A percentile compares a stretch with the other conserved stretches of the same genome.
Evolutionary conservation across 1,140 invertebrate genomes (phyloP).

Genomic region (Harlomillsia oculata): DNA sequence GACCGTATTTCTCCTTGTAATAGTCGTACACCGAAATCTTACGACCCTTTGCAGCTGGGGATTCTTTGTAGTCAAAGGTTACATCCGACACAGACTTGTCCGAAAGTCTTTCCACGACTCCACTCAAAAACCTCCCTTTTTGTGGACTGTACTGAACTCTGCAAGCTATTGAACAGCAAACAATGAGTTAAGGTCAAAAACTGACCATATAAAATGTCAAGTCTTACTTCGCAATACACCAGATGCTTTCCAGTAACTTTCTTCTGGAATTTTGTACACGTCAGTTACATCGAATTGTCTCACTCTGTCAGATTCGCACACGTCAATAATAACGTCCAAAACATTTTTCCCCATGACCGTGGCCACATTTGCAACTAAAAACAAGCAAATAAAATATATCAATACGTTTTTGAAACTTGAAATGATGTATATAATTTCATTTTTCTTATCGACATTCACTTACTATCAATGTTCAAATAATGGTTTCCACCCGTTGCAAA

Average conservation of each 20-base stretch:
- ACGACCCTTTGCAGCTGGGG: background rate
- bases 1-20: constrained; percentile 1
- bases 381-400: background rate
- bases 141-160: constrained; percentile 18
- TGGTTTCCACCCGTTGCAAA: constrained; percentile 11
- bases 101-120: background rate
- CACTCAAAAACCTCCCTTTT: constrained; percentile 2
- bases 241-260: background rate
- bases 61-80: constrained; percentile 9
- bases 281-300: background rate
- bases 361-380: constrained; percentile 11
- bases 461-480: constrained; percentile 17
- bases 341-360: constrained; percentile 4
- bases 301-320: background rate
- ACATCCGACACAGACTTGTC: constrained; percentile 2
- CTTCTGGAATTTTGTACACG: background rate
- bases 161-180: constrained; percentile 12
- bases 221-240: background rate
- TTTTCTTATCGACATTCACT: background rate
- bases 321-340: constrained; percentile 1
- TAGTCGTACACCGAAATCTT: constrained; percentile 17
- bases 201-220: background rate
- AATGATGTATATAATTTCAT: background rate
- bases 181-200: background rate
- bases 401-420: background rate